Conservation (phyloP, 2,888 invertebrate genomes). For the Diploptera punctata region DNA sequence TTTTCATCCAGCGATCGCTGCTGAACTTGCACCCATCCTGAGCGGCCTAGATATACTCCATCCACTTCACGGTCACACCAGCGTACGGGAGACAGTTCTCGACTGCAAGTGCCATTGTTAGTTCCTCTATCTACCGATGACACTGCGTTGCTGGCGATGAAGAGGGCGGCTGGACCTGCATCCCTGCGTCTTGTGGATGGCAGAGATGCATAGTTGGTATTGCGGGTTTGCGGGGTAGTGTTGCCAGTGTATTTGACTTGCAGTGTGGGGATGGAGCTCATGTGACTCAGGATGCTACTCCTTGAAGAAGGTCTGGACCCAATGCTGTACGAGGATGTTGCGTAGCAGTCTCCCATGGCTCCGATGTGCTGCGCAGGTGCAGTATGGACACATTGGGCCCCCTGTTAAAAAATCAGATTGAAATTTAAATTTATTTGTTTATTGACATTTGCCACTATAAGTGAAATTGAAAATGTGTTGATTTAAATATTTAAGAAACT, state of each 20-base stretch:
- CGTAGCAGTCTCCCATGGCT: constrained; percentile 61
- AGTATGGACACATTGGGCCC: constrained; percentile 63
- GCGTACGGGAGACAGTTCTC: constrained; percentile 64
- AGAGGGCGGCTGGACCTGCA: constrained; percentile 33
- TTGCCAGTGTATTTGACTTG: constrained; percentile 36
- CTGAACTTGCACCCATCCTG: constrained; percentile 64
- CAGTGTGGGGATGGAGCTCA: constrained; percentile 40
- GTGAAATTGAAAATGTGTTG: too few relatives aligned
- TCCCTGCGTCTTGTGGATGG: constrained; percentile 37
- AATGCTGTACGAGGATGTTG: constrained; percentile 49
- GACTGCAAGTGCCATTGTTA: constrained; percentile 56
- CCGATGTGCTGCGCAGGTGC: constrained; percentile 61
- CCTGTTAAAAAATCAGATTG: too few relatives aligned
- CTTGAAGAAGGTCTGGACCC: constrained; percentile 49
- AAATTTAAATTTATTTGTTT: too few relatives aligned
- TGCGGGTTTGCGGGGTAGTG: constrained; percentile 20
- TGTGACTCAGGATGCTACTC: constrained; percentile 46
- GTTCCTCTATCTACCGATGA: constrained; percentile 51
- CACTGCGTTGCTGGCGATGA: constrained; percentile 25
- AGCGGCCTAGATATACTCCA: constrained; percentile 63
- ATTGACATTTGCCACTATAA: too few relatives aligned
- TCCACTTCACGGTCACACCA: constrained; percentile 67
- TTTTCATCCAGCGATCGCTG: constrained; percentile 62
- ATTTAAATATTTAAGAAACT: too few relatives aligned
- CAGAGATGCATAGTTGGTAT: constrained; percentile 37